phyloP scores from a whole-genome alignment of 2,888 invertebrate genomes.

The Netelia fuscicornis region DNA sequence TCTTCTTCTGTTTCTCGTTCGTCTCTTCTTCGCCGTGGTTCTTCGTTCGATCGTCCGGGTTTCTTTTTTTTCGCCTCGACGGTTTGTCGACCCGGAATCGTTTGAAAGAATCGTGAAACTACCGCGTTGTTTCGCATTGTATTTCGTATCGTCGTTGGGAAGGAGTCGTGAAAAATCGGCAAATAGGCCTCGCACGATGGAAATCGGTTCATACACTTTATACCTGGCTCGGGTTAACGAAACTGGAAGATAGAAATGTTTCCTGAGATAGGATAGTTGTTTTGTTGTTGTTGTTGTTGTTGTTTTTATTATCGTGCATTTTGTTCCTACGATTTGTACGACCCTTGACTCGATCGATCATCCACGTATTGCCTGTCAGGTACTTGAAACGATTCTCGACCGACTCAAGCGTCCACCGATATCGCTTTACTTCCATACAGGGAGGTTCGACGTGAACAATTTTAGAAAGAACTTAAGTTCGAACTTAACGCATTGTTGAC shows the following conservation, averaged over 20 bases:
- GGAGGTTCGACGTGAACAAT: no score
- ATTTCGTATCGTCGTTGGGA: not conserved
- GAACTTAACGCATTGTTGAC: no score
- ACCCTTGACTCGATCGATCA: not conserved
- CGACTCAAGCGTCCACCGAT: no score
- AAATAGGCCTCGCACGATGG: slow-evolving; percentile 23
- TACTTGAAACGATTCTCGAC: no score
- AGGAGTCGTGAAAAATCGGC: not conserved
- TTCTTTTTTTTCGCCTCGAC: slow-evolving; percentile 41
- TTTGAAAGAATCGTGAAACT: slow-evolving; percentile 33
- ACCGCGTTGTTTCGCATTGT: not conserved
- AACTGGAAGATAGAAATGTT: slow-evolving; percentile 13
- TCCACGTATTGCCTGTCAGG: not conserved
- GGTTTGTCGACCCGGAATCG: slow-evolving; percentile 48
- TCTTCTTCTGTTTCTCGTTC: slow-evolving; percentile 26
- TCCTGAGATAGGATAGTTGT: slow-evolving; percentile 15
- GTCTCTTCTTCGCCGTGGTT: slow-evolving; percentile 7
- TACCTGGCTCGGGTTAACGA: slow-evolving; percentile 34
- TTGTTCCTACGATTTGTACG: slow-evolving; percentile 19
- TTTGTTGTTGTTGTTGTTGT: slow-evolving; percentile 4
- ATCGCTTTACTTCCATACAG: no score
- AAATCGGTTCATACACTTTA: slow-evolving; percentile 24
- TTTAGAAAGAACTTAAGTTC: no score
- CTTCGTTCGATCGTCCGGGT: slow-evolving; percentile 6
- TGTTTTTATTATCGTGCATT: slow-evolving; percentile 15